Percentiles rank a stretch among this genome's conserved stretches.
Conservation (phyloP, 2,888 invertebrate genomes). For the Lasioglossum figueresi region DNA sequence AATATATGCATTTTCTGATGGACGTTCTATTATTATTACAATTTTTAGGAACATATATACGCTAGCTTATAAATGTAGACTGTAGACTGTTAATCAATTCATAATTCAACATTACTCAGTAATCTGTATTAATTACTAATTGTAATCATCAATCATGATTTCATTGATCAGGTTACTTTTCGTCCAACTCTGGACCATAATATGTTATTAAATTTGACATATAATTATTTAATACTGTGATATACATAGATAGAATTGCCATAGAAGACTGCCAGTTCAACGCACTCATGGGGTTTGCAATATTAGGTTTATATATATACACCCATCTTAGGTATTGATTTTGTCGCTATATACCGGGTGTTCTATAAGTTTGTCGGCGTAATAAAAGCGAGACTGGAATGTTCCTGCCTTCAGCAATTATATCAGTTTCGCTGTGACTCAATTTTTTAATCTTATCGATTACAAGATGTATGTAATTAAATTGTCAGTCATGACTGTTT, state of each 20-base stretch:
- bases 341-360: conserved; percentile 45
- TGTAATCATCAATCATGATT: no score
- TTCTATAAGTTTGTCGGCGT: background rate
- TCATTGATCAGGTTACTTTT: no score
- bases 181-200: background rate
- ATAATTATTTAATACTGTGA: background rate
- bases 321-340: conserved; percentile 50
- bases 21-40: background rate
- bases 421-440: background rate
- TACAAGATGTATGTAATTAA: background rate
- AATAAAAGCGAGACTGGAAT: background rate
- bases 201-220: background rate
- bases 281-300: conserved; percentile 3
- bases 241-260: background rate
- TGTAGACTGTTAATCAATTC: no score
- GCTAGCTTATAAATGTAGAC: background rate
- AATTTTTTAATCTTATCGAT: background rate
- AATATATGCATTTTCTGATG: background rate
- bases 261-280: background rate
- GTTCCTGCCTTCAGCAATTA: background rate
- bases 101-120: no score
- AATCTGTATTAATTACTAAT: no score
- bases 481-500: background rate
- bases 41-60: background rate
- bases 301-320: conserved; percentile 32